Conservation (phyloP, 1,140 invertebrate genomes). For the Drosophila sucinea region DNA sequence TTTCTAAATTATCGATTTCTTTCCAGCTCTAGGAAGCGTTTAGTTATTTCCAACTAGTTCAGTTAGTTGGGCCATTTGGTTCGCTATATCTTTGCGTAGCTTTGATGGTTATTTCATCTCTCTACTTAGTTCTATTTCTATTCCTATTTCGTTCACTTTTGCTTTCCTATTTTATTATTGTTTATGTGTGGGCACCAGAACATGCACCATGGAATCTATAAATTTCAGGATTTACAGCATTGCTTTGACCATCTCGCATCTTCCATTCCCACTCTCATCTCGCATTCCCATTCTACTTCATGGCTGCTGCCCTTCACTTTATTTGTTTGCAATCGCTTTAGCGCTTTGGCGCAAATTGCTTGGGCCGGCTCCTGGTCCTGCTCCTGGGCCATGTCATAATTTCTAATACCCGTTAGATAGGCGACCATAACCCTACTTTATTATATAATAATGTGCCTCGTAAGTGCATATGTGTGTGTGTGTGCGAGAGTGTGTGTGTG, state of each 20-base stretch:
- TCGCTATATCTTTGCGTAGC: too few species aligned
- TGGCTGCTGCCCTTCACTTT: conserved; percentile 19
- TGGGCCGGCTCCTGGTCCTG: conserved; percentile 2
- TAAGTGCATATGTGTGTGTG: conserved; percentile 11
- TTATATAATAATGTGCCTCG: conserved; percentile 58
- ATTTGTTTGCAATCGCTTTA: conserved; percentile 61
- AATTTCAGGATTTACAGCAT: conserved; percentile 71
- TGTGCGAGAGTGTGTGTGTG: conserved; percentile 19
- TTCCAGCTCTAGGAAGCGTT: too few species aligned
- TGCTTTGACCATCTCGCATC: conserved; percentile 17
- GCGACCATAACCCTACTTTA: conserved; percentile 72
- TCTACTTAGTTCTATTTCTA: not conserved
- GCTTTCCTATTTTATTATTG: conserved; percentile 53
- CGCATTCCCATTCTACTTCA: conserved; percentile 4
- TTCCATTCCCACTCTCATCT: conserved; percentile 4
- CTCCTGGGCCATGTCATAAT: conserved; percentile 60
- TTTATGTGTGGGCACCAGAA: conserved; percentile 43
- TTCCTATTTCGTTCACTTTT: conserved; percentile 5
- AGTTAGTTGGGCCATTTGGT: too few species aligned
- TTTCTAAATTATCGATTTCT: too few species aligned
- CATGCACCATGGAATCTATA: conserved; percentile 49
- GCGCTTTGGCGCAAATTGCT: conserved; percentile 42
- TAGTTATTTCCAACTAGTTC: too few species aligned
- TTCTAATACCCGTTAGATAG: conserved; percentile 71
- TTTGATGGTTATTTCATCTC: not conserved